These are phyloP conservation scores for Pantherophis guttatus DNA, from an alignment of 2,113 vertebrate genomes.

Conservation along the genomic window DNA sequence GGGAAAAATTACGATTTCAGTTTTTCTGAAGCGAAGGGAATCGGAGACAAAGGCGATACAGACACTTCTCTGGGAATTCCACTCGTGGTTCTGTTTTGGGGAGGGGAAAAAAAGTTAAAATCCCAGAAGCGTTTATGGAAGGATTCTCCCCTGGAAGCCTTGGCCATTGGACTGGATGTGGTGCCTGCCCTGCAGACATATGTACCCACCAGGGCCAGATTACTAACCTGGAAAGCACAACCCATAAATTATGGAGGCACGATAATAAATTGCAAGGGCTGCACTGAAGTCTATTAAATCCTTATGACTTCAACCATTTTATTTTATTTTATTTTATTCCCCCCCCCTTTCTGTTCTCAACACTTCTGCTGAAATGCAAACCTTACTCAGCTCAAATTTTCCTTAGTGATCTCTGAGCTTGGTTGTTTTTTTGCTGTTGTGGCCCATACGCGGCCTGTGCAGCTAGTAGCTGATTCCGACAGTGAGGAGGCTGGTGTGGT, in stretches of 20 bases:
- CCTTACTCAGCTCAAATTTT: constrained; percentile 40
- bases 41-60: neutral
- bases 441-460: too few species aligned
- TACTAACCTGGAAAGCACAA: constrained; percentile 13
- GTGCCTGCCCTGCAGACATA: neutral
- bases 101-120: neutral
- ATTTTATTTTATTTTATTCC: constrained; percentile 43
- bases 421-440: too few species aligned
- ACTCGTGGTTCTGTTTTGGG: neutral
- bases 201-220: rapidly evolving
- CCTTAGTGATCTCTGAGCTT: neutral
- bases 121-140: neutral
- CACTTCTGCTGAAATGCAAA: neutral
- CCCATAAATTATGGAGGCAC: neutral
- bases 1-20: neutral
- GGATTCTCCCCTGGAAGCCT: neutral
- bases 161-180: neutral
- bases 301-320: constrained; percentile 2
- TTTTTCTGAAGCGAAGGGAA: neutral
- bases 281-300: constrained; percentile 35
- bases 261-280: constrained; percentile 27
- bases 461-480: too few species aligned
- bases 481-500: too few species aligned
- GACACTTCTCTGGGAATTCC: neutral
- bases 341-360: neutral